Evolutionary conservation across 2,113 vertebrate species (phyloP).

Genomic region (Corapipo altera): DNA sequence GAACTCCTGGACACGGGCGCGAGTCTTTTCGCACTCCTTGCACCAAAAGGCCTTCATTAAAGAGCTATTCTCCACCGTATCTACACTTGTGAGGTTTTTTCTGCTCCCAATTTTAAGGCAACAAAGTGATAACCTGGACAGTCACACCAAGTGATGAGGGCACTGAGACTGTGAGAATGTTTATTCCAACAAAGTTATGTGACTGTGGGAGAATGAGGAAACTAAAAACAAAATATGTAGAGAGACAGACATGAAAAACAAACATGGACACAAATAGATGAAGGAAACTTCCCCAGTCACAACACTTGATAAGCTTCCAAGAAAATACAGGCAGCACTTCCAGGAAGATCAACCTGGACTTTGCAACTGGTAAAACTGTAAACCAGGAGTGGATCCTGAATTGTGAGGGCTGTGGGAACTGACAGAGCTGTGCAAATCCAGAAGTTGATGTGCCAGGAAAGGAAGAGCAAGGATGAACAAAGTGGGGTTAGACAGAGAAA

Average conservation of each 20-base stretch:
- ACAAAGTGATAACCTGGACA: neutral
- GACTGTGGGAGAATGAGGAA: neutral
- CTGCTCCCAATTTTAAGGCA: no score
- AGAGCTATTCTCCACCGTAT: no score
- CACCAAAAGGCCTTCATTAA: no score
- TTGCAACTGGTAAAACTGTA: neutral
- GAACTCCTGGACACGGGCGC: no score
- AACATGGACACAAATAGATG: neutral
- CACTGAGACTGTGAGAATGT: neutral
- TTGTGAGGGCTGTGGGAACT: neutral
- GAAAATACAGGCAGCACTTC: neutral
- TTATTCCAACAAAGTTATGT: neutral
- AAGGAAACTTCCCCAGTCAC: neutral
- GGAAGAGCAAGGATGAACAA: neutral
- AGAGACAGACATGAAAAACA: neutral
- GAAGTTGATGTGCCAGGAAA: neutral
- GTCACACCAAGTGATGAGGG: neutral
- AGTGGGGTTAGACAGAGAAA: accelerated
- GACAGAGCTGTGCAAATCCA: neutral
- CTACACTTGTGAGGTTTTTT: no score
- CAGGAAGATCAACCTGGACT: neutral
- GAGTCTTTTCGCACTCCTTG: no score
- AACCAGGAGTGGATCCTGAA: neutral
- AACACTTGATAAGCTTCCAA: neutral
- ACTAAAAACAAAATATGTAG: neutral